Base-by-base conservation (phyloP, 2,113 vertebrate genomes). In the Tricholaema leucomelas region DNA sequence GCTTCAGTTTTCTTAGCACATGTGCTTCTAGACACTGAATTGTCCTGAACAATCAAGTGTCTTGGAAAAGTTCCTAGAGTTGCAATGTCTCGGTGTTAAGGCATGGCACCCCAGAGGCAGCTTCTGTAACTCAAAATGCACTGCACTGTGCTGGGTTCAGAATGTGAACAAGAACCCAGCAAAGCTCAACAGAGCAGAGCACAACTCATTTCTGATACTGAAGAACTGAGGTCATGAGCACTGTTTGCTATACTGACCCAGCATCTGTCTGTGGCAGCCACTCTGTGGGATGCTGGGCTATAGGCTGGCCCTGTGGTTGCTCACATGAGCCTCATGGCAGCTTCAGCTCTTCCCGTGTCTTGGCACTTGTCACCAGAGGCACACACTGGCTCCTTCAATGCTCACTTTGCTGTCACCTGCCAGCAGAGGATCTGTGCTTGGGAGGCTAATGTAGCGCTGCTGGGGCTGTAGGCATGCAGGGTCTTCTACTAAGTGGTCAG, bases 391-490 rank as follows among this genome's bases (percentile, higher is more conserved):
- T 61, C 28, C 61, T 36, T 61, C 7, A 2, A 6, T 6, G 17
- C 8, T 25, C 3, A 3, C 0, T 35, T 38, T 5, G 0, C n/a
- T 74, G 79, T 50, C 61, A 6, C 25, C 38, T 14, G 1, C 19
- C 40, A 44, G 44, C 6, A 3, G 36, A n/a, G 48, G 35, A 15
- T 19, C 58, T 78, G 58, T 38, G 56, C 24, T 50, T 2, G 2
- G 66, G 28, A 36, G 2, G 5, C 25, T 2, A 31, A 36, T 2
- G 8, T 0, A 0, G 30, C 1, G 3, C 16, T 28, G 2, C 1
- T 8, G 30, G 24, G 8, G 5, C 5, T 6, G 50, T 48, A 28
- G 28, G 16, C 2, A 3, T 31, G 4, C 61, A 1, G 0, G 24
- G 11, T 36, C 40, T 75, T 30, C 79, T 82, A 40, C 17, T 20